A percentile compares a stretch with the other conserved stretches of the same genome.
Conservation (phyloP, 2,888 invertebrate species). For the Leucophenga montana region DNA sequence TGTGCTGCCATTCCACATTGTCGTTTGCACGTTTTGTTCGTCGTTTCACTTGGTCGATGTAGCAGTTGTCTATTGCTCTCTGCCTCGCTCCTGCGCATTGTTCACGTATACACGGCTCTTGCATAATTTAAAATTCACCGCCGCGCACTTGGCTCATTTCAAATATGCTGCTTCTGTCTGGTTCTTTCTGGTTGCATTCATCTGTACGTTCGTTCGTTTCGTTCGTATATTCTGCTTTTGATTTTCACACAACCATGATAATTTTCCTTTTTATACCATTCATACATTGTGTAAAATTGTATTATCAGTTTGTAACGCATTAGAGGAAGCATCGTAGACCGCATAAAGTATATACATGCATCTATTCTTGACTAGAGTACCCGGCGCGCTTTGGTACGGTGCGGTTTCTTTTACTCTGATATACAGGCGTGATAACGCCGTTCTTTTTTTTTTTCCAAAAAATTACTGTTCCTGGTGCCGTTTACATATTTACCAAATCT, state of each 20-base stretch:
- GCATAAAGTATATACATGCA: too few species aligned
- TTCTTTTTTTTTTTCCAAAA: too few species aligned
- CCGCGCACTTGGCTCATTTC: slow-evolving; percentile 11
- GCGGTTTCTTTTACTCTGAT: too few species aligned
- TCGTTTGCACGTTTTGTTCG: slow-evolving; percentile 18
- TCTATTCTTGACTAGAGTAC: too few species aligned
- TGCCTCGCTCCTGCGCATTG: slow-evolving; percentile 34
- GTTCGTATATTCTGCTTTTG: slow-evolving; percentile 56
- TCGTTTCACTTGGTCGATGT: neutral
- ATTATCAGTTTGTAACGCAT: too few species aligned
- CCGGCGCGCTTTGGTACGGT: too few species aligned
- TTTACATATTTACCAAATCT: too few species aligned
- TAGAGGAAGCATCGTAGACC: too few species aligned
- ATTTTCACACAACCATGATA: slow-evolving; percentile 66
- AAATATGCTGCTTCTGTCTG: neutral
- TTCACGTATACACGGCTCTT: slow-evolving; percentile 56
- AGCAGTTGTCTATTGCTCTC: neutral
- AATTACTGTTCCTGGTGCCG: too few species aligned
- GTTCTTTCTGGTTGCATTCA: slow-evolving; percentile 40
- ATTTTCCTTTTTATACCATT: slow-evolving; percentile 62
- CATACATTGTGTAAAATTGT: slow-evolving; percentile 51
- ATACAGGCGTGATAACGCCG: too few species aligned
- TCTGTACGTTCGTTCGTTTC: slow-evolving; percentile 25
- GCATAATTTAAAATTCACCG: slow-evolving; percentile 58
- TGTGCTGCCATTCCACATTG: slow-evolving; percentile 10